Base-by-base conservation (phyloP, 2,797 vertebrate species). In the Morelia viridis region DNA sequence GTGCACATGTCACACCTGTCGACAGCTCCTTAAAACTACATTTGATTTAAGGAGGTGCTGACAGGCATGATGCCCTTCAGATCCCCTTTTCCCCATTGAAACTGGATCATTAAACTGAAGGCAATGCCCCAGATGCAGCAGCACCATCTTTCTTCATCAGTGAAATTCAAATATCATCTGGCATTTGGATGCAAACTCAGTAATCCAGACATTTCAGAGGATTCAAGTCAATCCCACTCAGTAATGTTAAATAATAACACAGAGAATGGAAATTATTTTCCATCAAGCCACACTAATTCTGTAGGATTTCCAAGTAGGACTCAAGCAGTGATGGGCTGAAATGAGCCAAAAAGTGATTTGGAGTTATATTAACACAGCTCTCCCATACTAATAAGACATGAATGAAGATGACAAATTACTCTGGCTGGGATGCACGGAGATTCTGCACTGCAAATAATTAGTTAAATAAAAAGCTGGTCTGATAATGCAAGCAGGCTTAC, bases 321-420 rank as follows among this genome's bases (percentile, higher is more conserved):
- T 89, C n/a, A 11, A 22, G 31, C 88, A 28, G 58, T 31, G 71
- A 87, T 90, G 85, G 84, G 84, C 84, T 87, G 90, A 83, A 93
- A 91, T 41, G 91, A 90, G 65, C 84, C 84, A 65, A 89, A 90
- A 71, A 90, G 61, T 83, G 50, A 57, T 60, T 50, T 19, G 58
- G 86, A 53, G 46, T 26, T 87, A 62, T 17, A 91, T 86, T 89
- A 89, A 76, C 31, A 31, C 6, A 57, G 58, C 87, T 64, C 87
- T 85, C 28, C 90, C 60, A 91, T 89, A 68, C 88, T 92, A 93
- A 93, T 87, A 89, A 90, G 92, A 91, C 17, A 60, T 92, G 90
- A 92, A 87, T 1, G 90, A 92, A 93, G 68, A 87, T 93, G 93
- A 93, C 93, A 93, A 93, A 93, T 93, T 84, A 35, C 88, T 92